A percentile compares a stretch with the other conserved stretches of the same genome.
Evolutionary conservation across 2,113 vertebrate genomes (phyloP).

Genomic region (Odontesthes bonariensis): DNA sequence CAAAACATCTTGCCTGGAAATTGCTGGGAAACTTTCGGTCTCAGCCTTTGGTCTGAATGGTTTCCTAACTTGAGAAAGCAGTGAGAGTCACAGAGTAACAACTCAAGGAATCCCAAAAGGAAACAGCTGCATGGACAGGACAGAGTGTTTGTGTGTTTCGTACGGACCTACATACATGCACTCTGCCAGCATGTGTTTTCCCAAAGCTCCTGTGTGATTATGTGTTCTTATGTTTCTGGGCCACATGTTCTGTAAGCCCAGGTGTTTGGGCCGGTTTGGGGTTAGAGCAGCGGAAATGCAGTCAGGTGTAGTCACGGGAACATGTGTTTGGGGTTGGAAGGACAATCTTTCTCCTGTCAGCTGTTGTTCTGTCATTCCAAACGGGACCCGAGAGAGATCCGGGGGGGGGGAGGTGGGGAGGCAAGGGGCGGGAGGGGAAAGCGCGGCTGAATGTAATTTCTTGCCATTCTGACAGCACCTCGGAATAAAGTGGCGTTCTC

Average conservation of each 20-base stretch:
- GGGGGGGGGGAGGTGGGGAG: background rate
- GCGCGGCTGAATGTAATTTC: constrained; percentile 93
- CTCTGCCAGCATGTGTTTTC: constrained; percentile 64
- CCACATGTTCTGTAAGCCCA: constrained; percentile 22
- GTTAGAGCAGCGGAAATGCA: constrained; percentile 19
- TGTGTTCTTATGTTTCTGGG: constrained; percentile 41
- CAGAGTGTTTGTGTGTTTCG: constrained; percentile 63
- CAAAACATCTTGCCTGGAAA: constrained; percentile 9
- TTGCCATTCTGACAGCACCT: constrained; percentile 92
- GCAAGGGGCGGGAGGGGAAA: background rate
- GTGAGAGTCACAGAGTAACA: constrained; percentile 62
- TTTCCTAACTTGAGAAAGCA: constrained; percentile 55
- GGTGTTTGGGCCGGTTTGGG: constrained; percentile 16
- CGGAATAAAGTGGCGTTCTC: constrained; percentile 92
- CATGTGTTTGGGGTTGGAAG: background rate
- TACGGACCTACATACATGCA: constrained; percentile 27
- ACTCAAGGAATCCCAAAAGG: constrained; percentile 70
- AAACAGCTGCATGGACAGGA: constrained; percentile 73
- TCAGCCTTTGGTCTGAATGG: constrained; percentile 25
- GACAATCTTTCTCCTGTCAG: constrained; percentile 58
- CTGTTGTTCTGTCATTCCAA: constrained; percentile 70
- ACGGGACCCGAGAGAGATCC: constrained; percentile 59
- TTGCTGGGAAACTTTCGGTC: constrained; percentile 1
- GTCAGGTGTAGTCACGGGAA: constrained; percentile 7
- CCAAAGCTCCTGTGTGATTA: constrained; percentile 61